Evolutionary conservation across 2,888 invertebrate genomes (phyloP).

Genomic region (Dolichopus griseipennis): DNA sequence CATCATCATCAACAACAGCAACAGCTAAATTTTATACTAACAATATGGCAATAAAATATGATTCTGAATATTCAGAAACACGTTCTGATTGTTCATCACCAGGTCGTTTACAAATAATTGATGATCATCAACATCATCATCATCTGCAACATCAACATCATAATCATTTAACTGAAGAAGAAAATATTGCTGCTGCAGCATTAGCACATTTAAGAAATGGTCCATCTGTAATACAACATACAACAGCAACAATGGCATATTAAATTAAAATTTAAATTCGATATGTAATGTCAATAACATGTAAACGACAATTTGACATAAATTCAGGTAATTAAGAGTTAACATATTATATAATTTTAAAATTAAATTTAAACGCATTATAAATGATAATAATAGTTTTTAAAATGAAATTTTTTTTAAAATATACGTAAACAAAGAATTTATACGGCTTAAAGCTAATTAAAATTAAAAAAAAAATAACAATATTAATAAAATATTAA

Average conservation of each 20-base stretch:
- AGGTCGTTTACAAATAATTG: conserved; percentile 39
- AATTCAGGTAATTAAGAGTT: neutral
- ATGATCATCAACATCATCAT: conserved; percentile 22
- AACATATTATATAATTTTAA: neutral
- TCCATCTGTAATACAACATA: conserved; percentile 44
- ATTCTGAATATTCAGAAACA: conserved; percentile 35
- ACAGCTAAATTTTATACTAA: conserved; percentile 10
- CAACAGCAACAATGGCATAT: conserved; percentile 19
- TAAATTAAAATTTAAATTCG: neutral
- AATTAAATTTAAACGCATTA: neutral
- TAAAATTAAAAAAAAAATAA: too few relatives aligned
- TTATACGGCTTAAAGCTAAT: neutral
- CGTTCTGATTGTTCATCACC: conserved; percentile 38
- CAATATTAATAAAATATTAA: too few relatives aligned
- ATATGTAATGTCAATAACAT: too few relatives aligned
- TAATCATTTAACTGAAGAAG: conserved; percentile 40
- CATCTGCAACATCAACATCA: conserved; percentile 28
- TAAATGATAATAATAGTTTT: conserved; percentile 4
- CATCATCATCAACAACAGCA: conserved; percentile 9
- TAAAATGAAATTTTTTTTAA: neutral
- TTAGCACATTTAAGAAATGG: conserved; percentile 41
- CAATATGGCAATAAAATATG: conserved; percentile 14
- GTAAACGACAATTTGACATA: too few relatives aligned
- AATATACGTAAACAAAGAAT: conserved; percentile 2
- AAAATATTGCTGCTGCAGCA: conserved; percentile 41